Evolutionary conservation across 2,113 vertebrate genomes (phyloP), one percentile per base, ranked within the genome.

Genomic region (Sylvia atricapilla): DNA sequence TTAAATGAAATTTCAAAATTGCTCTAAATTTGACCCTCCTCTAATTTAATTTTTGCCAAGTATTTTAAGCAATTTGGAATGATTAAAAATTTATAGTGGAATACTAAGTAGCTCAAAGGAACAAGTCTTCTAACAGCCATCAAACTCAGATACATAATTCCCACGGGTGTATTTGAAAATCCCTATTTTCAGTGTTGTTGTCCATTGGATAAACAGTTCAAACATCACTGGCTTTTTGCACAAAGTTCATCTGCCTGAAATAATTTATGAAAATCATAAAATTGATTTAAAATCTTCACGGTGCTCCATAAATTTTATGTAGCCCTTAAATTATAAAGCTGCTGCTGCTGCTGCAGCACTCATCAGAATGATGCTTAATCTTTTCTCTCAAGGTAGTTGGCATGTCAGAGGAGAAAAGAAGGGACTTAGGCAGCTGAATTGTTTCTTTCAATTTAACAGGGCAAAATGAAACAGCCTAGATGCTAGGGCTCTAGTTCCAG

Each of bases 211-310:
- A 92, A 95, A 93, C 15, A 80, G 49, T 62, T 81, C 56, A 59
- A 90, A 78, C 47, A 55, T 33, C 56, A 41, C 33, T 33, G 46
- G 59, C 52, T 56, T 81, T 58, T 74, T 56, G 31, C 50, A 91
- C 63, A 74, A 68, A 89, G 35, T 59, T 43, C 3, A 30, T 53
- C 86, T 94, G 85, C 73, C 95, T 86, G 79, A 74, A 82, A 72
- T 75, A 96, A 95, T 89, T 96, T 84, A 93, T 82, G 73, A 84
- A 93, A 95, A 97, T 63, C 78, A 47, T 79, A 96, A 95, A 94
- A 87, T 13, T 77, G 87, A 97, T 84, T 94, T 93, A 85, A 87
- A 50, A 52, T 97, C 82, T 93, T 85, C 87, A 93, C 92, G 78
- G 33, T 73, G 80, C 74, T 90, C 85, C 82, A 95, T 64, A 83